Evolutionary conservation across 2,113 vertebrate species (phyloP).

Genomic region (Daubentonia madagascariensis): DNA sequence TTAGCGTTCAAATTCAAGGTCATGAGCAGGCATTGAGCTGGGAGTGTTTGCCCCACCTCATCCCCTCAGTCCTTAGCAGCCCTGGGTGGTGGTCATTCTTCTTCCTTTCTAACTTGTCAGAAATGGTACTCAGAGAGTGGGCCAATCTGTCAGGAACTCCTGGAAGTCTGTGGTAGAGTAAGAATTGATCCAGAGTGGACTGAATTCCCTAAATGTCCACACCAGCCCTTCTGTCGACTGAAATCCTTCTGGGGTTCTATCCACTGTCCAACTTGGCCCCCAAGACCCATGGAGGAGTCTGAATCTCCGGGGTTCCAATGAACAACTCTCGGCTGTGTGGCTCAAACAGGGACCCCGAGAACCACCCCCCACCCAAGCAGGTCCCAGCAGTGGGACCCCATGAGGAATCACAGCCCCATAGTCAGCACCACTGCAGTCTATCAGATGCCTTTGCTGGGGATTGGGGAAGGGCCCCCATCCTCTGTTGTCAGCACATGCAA

Average conservation of each 20-base stretch:
- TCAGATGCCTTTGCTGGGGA: fast-evolving
- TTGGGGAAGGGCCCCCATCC: fast-evolving
- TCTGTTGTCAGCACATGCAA: not conserved
- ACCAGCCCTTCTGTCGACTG: not conserved
- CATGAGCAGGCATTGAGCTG: not conserved
- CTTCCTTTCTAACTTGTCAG: not conserved
- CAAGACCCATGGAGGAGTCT: not conserved
- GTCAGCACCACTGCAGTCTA: not conserved
- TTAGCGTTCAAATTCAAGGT: not conserved
- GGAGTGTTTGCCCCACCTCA: not conserved
- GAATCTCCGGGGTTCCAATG: not conserved
- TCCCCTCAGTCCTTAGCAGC: not conserved
- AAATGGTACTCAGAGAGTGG: not conserved
- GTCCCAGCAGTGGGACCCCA: not conserved
- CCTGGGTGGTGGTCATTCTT: fast-evolving
- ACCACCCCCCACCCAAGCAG: not conserved
- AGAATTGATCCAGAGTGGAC: not conserved
- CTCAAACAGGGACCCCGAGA: not conserved
- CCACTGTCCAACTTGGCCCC: not conserved
- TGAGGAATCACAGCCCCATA: fast-evolving
- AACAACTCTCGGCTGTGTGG: not conserved
- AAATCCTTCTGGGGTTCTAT: fast-evolving
- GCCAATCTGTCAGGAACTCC: no score
- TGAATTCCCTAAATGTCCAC: not conserved
- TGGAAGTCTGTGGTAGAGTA: not conserved